Evolutionary conservation across 1,140 invertebrate genomes (phyloP), one percentile per base, ranked within the genome.

Genomic region (Probaryconus sp.): DNA sequence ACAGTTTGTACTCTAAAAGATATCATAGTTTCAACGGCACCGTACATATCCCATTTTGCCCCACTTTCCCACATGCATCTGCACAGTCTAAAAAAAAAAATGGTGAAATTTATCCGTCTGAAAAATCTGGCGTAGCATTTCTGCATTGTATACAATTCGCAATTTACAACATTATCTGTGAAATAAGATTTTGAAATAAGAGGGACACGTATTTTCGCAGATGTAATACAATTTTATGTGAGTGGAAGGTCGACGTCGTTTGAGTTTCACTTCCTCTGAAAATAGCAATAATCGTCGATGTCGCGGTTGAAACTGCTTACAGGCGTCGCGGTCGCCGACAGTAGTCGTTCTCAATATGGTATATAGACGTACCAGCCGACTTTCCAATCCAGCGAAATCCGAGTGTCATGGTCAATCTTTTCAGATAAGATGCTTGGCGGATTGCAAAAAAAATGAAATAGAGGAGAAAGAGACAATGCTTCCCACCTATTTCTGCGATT

Each of bases 371-470:
- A 47, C 60, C 47, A 55, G 40, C 10, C 42, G 64, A 81, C 81
- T 83, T 84, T 84, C 81, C 61, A 84, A 81, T 82, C 76, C 56
- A 73, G 76, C 67, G 73, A 77, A 82, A 83, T 79, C 74, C 71
- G 72, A 77, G 78, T 78, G 78, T 83, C 82, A 80, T 55, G 83
- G 79, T 80, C 81, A 79, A 81, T 78, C 72, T 70, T 73, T 69
- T 71, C 56, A 26, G 71, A 42, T 6, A 18, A 72, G 43, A 37
- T 21, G 17, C 6, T n/a, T 3, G 26, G 10, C 5, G 13, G 3
- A 31, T 13, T 14, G 31, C 11, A 35, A 30, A 5, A 20, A 7
- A 20, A 18, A n/a, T 4, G 20, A 63, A 37, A 37, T 1, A 2
- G 9, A 18, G 3, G 18, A 20, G 37, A 40, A 40, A 35, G 33